phyloP scores from a whole-genome alignment of 2,113 vertebrate species.

The Psettodes erumei region DNA sequence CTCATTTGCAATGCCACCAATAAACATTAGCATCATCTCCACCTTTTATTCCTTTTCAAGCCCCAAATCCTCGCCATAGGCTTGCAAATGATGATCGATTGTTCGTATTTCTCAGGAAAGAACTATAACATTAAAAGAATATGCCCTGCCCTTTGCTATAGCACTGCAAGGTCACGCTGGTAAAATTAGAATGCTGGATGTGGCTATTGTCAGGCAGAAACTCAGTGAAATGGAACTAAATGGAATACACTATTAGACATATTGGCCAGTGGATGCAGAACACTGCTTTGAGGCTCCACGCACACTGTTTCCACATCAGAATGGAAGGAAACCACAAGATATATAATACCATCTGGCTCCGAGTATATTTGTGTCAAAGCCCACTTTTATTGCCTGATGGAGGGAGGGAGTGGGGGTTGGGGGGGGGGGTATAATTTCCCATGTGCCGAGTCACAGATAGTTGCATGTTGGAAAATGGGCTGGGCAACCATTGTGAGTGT shows the following conservation, averaged over 20 bases:
- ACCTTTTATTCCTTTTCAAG: conserved; percentile 39
- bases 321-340: conserved; percentile 71
- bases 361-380: conserved; percentile 77
- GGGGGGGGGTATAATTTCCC: conserved; percentile 73
- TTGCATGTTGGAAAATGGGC: conserved; percentile 73
- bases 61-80: conserved; percentile 6
- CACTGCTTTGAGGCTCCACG: conserved; percentile 42
- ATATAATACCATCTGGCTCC: conserved; percentile 77
- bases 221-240: conserved; percentile 68
- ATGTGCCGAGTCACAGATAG: conserved; percentile 73
- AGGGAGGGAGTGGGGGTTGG: too few relatives aligned
- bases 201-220: conserved; percentile 66
- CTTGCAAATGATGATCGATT: conserved; percentile 21
- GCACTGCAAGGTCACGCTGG: conserved; percentile 48
- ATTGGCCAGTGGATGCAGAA: conserved; percentile 30
- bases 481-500: conserved; percentile 69
- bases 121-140: conserved; percentile 45
- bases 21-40: conserved; percentile 55
- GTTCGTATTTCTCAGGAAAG: conserved; percentile 24
- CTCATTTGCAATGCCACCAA: conserved; percentile 62
- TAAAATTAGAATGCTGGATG: conserved; percentile 64
- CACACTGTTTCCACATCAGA: conserved; percentile 55
- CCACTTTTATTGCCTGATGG: conserved; percentile 76
- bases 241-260: conserved; percentile 40
- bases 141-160: conserved; percentile 19